These are phyloP conservation scores for Apteryx mantelli DNA, from an alignment of 2,113 vertebrate genomes.

Conservation along the genomic window DNA sequence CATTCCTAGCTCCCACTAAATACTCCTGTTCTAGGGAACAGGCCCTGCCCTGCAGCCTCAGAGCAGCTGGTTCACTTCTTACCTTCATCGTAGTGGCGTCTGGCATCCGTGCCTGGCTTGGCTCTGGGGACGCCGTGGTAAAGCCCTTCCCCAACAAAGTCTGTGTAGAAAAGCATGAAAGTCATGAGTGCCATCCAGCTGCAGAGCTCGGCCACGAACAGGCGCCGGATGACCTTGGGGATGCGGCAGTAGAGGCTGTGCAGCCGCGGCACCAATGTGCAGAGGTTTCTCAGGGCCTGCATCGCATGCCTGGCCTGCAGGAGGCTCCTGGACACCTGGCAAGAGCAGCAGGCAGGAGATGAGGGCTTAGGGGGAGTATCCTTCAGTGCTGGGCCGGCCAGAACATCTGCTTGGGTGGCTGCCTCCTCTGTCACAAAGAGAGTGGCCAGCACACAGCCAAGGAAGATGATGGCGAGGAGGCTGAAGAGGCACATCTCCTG, in stretches of 20 bases:
- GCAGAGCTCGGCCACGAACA: conserved; percentile 87
- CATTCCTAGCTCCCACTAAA: background rate
- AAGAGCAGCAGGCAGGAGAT: background rate
- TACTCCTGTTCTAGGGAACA: rapidly evolving
- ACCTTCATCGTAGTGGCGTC: conserved; percentile 88
- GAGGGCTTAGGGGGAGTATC: background rate
- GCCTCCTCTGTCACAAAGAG: conserved; percentile 81
- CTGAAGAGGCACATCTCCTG: conserved; percentile 86
- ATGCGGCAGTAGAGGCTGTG: conserved; percentile 78
- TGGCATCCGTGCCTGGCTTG: conserved; percentile 79
- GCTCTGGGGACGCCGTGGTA: conserved; percentile 86
- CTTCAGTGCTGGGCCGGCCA: background rate
- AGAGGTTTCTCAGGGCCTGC: conserved; percentile 48
- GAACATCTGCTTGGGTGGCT: background rate
- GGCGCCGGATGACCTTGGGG: conserved; percentile 79
- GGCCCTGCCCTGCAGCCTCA: background rate
- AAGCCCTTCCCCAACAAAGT: conserved; percentile 87
- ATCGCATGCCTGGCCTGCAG: background rate
- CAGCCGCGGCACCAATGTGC: conserved; percentile 72
- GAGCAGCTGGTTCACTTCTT: background rate
- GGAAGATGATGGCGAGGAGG: conserved; percentile 83
- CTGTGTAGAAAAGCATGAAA: conserved; percentile 89
- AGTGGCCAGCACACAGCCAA: conserved; percentile 80
- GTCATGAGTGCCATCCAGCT: conserved; percentile 92
- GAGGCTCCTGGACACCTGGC: conserved; percentile 6